phyloP scores from a whole-genome alignment of 2,113 vertebrate genomes.

The Tringa solitaria region DNA sequence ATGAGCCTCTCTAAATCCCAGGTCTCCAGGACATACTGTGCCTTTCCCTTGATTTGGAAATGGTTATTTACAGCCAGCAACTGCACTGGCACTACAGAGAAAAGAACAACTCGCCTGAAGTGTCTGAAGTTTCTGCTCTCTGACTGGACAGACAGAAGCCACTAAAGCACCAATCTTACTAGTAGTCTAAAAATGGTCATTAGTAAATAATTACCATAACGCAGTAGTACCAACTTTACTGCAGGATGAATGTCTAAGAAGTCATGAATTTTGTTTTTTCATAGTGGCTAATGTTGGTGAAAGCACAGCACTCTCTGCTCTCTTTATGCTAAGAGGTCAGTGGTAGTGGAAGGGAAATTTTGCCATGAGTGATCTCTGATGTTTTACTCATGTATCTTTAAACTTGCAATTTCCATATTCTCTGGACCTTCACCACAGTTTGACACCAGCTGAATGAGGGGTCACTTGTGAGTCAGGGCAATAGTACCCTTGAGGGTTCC shows the following conservation, averaged over 20 bases:
- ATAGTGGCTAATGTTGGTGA: neutral
- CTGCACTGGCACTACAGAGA: neutral
- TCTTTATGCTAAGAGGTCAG: neutral
- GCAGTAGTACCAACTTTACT: neutral
- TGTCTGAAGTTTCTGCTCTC: neutral
- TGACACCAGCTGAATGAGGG: neutral
- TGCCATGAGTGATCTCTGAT: accelerated
- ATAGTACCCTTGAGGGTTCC: neutral
- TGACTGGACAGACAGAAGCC: neutral
- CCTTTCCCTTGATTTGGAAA: neutral
- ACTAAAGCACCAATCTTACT: neutral
- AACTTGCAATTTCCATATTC: neutral
- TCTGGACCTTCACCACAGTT: neutral
- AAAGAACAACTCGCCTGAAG: neutral
- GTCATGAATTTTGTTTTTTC: neutral
- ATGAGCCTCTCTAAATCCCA: neutral
- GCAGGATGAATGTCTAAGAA: neutral
- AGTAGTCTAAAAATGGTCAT: neutral
- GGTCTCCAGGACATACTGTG: neutral
- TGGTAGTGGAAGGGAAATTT: neutral
- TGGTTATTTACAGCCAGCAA: neutral
- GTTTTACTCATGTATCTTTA: neutral
- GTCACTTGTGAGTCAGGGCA: neutral
- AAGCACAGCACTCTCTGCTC: neutral
- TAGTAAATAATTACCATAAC: neutral